Percentiles rank a stretch among this genome's conserved stretches.
phyloP scores from a whole-genome alignment of 2,797 vertebrate genomes.

The Protonibea diacanthus region DNA sequence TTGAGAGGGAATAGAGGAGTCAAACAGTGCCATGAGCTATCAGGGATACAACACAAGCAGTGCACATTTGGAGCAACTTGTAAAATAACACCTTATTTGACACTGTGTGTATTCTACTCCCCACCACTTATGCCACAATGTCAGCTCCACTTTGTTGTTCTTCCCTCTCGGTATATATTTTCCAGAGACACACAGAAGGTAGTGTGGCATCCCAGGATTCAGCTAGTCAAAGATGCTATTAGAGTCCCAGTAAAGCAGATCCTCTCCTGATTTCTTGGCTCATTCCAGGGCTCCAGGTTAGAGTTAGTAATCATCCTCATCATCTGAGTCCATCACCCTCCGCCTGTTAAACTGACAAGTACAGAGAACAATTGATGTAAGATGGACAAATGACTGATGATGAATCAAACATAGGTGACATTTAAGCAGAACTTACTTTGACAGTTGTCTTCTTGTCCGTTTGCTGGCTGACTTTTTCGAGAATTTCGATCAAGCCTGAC shows the following conservation, averaged over 20 bases:
- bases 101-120: slow-evolving; percentile 33
- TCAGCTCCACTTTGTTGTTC: slow-evolving; percentile 58
- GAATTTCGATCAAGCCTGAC: slow-evolving; percentile 96
- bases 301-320: slow-evolving; percentile 90
- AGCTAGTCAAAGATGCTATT: slow-evolving; percentile 50
- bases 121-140: slow-evolving; percentile 19
- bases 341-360: slow-evolving; percentile 93
- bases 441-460: slow-evolving; percentile 98
- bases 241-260: slow-evolving; percentile 63
- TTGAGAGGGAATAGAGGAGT: slow-evolving; percentile 32
- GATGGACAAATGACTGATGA: not conserved
- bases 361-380: slow-evolving; percentile 35
- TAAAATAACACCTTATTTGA: slow-evolving; percentile 39
- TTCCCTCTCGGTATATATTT: slow-evolving; percentile 44
- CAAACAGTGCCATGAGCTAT: slow-evolving; percentile 45
- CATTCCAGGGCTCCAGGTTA: slow-evolving; percentile 25
- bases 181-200: slow-evolving; percentile 59
- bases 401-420: not conserved
- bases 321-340: slow-evolving; percentile 97
- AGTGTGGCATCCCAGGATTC: slow-evolving; percentile 54
- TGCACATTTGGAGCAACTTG: slow-evolving; percentile 44
- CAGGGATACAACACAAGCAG: slow-evolving; percentile 53
- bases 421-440: slow-evolving; percentile 84
- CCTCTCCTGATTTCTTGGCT: slow-evolving; percentile 37
- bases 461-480: slow-evolving; percentile 98